Conservation (phyloP, 1,140 invertebrate species). For the Brachionus calyciflorus region DNA sequence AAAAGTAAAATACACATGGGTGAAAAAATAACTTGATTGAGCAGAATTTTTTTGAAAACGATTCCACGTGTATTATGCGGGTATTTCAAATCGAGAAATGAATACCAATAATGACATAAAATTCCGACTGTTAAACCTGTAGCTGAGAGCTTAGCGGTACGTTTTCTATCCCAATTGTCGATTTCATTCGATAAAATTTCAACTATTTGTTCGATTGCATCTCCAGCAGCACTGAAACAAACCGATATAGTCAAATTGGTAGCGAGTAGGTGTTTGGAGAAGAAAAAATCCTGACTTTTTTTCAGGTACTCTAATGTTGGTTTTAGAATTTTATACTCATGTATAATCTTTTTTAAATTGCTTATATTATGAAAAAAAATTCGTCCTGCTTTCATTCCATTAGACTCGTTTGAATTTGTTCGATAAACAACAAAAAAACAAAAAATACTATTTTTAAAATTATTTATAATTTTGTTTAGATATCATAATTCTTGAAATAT, state of each 20-base stretch:
- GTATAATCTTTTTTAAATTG: background rate
- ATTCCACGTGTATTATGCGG: constrained; percentile 69
- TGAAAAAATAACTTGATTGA: constrained; percentile 83
- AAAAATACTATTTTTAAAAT: too few relatives aligned
- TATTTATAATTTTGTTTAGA: too few relatives aligned
- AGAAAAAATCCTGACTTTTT: background rate
- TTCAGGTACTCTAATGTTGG: background rate
- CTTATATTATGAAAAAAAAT: constrained; percentile 30
- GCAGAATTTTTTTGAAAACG: constrained; percentile 77
- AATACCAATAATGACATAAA: constrained; percentile 82
- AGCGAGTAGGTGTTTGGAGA: constrained; percentile 6
- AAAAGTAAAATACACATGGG: constrained; percentile 77
- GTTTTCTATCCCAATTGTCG: background rate
- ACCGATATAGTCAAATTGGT: constrained; percentile 21
- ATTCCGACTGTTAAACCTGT: constrained; percentile 72
- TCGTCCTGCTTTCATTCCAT: constrained; percentile 32
- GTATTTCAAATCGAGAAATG: constrained; percentile 68
- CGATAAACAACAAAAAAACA: too few relatives aligned
- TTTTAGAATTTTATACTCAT: background rate
- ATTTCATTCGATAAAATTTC: background rate
- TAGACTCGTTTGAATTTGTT: background rate
- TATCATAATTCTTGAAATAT: too few relatives aligned
- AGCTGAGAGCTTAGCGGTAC: constrained; percentile 60
- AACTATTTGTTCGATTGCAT: constrained; percentile 10
- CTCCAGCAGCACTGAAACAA: constrained; percentile 3